Conservation (phyloP, 2,113 vertebrate genomes). For the Corapipo altera region DNA sequence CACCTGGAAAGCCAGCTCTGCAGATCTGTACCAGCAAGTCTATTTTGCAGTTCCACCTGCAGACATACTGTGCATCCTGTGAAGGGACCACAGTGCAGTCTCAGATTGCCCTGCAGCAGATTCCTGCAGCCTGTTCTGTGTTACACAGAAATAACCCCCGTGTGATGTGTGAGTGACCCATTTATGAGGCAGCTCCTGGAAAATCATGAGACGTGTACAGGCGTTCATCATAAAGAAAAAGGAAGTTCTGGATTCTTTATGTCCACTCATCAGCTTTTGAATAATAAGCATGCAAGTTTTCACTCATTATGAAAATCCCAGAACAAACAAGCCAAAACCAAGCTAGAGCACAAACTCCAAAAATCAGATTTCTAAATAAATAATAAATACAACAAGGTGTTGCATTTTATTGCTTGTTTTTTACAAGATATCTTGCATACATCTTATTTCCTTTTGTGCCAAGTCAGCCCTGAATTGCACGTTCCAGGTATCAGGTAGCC, state of each 20-base stretch:
- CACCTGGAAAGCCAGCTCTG: neutral
- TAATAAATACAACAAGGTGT: neutral
- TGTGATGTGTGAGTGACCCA: fast-evolving
- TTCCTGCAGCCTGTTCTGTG: neutral
- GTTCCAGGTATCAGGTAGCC: neutral
- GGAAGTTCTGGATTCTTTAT: neutral
- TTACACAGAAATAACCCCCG: neutral
- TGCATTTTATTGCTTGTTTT: neutral
- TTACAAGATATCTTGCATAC: neutral
- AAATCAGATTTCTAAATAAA: neutral
- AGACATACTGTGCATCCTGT: neutral
- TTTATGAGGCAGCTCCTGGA: neutral
- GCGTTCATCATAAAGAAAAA: neutral
- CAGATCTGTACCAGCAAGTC: neutral
- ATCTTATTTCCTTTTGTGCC: neutral
- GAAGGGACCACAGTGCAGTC: neutral
- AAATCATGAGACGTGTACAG: neutral
- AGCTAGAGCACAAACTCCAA: neutral
- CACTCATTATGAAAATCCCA: neutral
- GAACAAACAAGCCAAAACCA: neutral
- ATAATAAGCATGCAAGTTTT: neutral
- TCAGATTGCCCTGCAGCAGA: neutral
- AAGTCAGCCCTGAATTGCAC: neutral
- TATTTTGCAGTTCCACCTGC: neutral
- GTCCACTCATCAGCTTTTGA: neutral